These are phyloP conservation scores for Nesidiocoris tenuis DNA, from an alignment of 2,888 invertebrate species.

Conservation along the genomic window DNA sequence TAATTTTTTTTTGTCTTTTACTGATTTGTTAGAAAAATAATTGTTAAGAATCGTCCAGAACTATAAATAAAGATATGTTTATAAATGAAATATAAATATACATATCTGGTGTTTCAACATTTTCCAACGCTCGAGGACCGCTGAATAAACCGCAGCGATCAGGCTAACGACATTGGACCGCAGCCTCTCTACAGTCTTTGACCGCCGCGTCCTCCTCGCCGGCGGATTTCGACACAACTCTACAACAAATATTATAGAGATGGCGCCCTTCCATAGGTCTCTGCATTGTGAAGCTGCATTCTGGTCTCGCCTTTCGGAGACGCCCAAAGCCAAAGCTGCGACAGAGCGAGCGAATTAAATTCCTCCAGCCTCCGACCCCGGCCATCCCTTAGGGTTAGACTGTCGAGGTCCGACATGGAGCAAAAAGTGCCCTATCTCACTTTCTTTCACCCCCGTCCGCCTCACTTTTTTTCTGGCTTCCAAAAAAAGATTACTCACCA, in stretches of 20 bases:
- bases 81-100: too few relatives aligned
- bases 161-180: too few relatives aligned
- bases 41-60: too few relatives aligned
- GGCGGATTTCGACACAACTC: too few relatives aligned
- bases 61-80: too few relatives aligned
- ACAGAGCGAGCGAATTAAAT: slow-evolving; percentile 10
- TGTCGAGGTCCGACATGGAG: neutral
- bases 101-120: too few relatives aligned
- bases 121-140: too few relatives aligned
- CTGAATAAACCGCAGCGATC: too few relatives aligned
- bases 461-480: neutral
- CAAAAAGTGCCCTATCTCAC: neutral
- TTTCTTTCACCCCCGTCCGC: neutral
- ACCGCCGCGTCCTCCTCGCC: neutral
- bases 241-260: too few relatives aligned
- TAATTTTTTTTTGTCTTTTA: too few relatives aligned
- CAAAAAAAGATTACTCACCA: neutral
- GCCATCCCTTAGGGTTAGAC: neutral
- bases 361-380: slow-evolving; percentile 9
- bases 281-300: neutral
- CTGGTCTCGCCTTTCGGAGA: neutral
- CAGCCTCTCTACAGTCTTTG: neutral
- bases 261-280: neutral
- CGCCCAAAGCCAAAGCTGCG: neutral
- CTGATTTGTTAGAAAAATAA: too few relatives aligned